Conservation (phyloP, 2,888 invertebrate species). For the Zygaena filipendulae region DNA sequence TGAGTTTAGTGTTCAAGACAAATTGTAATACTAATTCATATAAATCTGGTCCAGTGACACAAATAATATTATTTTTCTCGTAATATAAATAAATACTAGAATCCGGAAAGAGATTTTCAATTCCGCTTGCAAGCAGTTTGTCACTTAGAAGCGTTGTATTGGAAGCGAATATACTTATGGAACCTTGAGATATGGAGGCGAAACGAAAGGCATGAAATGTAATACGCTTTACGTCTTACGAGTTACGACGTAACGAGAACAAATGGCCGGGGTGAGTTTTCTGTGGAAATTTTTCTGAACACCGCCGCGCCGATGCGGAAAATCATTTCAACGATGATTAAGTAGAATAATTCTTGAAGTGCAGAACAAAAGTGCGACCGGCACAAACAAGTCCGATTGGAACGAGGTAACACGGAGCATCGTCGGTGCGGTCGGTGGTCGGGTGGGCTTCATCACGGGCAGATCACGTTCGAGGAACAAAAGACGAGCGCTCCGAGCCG, state of each 20-base stretch:
- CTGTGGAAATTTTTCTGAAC: slow-evolving; percentile 27
- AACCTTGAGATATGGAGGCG: slow-evolving; percentile 37
- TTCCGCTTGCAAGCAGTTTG: slow-evolving; percentile 29
- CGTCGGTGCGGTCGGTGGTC: too few relatives aligned
- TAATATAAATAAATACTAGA: too few relatives aligned
- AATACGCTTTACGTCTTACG: slow-evolving; percentile 42
- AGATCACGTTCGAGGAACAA: slow-evolving; percentile 64
- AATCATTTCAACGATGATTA: slow-evolving; percentile 38
- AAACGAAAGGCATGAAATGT: slow-evolving; percentile 39
- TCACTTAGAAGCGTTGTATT: slow-evolving; percentile 39
- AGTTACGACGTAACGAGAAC: slow-evolving; percentile 36
- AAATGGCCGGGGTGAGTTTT: slow-evolving; percentile 31
- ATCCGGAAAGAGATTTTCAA: too few relatives aligned
- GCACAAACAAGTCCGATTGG: slow-evolving; percentile 48
- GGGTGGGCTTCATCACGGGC: slow-evolving; percentile 52
- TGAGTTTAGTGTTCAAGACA: too few relatives aligned
- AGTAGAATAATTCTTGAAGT: too few relatives aligned
- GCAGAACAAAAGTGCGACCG: slow-evolving; percentile 36
- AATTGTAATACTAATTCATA: slow-evolving; percentile 16
- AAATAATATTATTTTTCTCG: too few relatives aligned
- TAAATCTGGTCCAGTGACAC: slow-evolving; percentile 19
- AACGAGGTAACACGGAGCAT: slow-evolving; percentile 41
- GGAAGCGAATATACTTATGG: slow-evolving; percentile 39
- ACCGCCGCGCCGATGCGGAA: slow-evolving; percentile 25
- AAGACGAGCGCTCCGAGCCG: slow-evolving; percentile 46